phyloP scores from a whole-genome alignment of 2,113 vertebrate genomes.

The Plecotus auritus region DNA sequence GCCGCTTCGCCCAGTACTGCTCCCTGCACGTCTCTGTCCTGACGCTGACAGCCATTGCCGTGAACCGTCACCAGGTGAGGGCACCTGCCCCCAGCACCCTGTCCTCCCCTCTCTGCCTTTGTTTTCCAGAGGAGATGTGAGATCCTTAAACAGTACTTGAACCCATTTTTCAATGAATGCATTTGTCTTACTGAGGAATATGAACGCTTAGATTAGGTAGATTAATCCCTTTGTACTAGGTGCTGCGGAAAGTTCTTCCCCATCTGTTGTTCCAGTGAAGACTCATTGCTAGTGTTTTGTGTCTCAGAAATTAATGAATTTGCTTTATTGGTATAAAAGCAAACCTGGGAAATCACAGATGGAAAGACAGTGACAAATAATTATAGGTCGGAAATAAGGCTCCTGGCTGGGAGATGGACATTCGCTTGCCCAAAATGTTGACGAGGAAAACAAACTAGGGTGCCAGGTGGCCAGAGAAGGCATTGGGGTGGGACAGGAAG shows the following conservation, averaged over 20 bases:
- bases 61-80: slow-evolving; percentile 94
- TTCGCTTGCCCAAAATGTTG: neutral
- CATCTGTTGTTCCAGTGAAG: neutral
- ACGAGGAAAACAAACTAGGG: neutral
- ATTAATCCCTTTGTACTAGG: neutral
- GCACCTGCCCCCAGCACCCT: fast-evolving
- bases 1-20: slow-evolving; percentile 95
- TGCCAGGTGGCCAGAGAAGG: neutral
- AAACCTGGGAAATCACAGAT: neutral
- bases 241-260: neutral
- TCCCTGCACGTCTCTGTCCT: slow-evolving; percentile 94
- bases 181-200: neutral
- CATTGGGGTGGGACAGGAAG: neutral
- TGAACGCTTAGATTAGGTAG: neutral
- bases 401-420: neutral
- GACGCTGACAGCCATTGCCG: slow-evolving; percentile 92
- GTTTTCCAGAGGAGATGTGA: neutral
- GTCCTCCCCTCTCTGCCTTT: neutral
- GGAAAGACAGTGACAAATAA: neutral
- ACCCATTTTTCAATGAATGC: neutral
- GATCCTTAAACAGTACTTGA: neutral
- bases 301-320: neutral
- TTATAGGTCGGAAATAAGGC: neutral
- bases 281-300: neutral
- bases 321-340: neutral